Evolutionary conservation across 1,140 invertebrate genomes (phyloP), one percentile per base, ranked within the genome.

Genomic region (Cydia pomonella): DNA sequence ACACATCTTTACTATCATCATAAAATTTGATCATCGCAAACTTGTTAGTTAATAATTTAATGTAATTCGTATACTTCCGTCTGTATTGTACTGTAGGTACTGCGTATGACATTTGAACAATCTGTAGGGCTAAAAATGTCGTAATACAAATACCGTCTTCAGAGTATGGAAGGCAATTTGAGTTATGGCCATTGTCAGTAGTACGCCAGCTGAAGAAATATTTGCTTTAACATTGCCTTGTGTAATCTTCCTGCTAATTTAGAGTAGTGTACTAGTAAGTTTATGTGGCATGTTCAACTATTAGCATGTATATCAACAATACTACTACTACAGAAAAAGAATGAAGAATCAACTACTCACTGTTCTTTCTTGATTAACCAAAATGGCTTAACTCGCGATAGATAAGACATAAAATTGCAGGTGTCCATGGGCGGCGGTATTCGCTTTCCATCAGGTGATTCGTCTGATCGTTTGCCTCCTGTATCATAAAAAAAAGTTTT

Each of bases 11-110:
- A 41, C 41, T 41, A 13, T 41, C 12, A 41, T 41, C 12, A 41
- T 13, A 13, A 41, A 13, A 13, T 41, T 41, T 41, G 29, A 41
- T 13, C 41, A 44, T 44, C 41, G 41, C 13, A 44, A 44, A 16
- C 12, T n/a, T 66, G 16, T 73, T 78, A 75, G 73, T 71, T 71
- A 72, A 79, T 44, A 63, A 44, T 29, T 50, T 27, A 73, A 38
- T 62, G n/a, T 72, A 50, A 50, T 50, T 18, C 47, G 12, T 50
- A 50, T n/a, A 50, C 47, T 44, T 2, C 38, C 38, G n/a, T n/a
- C n/a, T n/a, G n/a, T n/a, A n/a, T n/a, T n/a, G n/a, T n/a, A n/a
- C n/a, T n/a, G n/a, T n/a, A n/a, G n/a, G n/a, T n/a, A n/a, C n/a
- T n/a, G n/a, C n/a, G n/a, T n/a, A 1, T 63, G 21, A 66, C 25